Percentiles rank a stretch among this genome's conserved stretches.
These are phyloP conservation scores for Phalanger gymnotis DNA, from an alignment of 2,797 vertebrate species.

Conservation along the genomic window DNA sequence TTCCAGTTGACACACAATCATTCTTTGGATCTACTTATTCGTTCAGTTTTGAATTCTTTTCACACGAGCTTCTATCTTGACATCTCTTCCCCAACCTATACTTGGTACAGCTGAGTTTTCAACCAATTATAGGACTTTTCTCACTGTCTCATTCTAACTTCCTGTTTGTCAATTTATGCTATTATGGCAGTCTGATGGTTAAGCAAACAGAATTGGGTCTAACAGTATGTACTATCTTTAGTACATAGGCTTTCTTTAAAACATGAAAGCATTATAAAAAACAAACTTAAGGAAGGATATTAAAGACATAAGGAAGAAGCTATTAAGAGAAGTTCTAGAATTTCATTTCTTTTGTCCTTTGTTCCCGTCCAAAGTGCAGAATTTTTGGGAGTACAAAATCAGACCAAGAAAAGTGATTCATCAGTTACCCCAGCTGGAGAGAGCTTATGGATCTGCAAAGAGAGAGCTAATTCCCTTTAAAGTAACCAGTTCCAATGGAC, in stretches of 20 bases:
- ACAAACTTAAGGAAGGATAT: constrained; percentile 1
- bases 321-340: not conserved
- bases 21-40: not conserved
- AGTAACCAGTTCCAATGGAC: constrained; percentile 4
- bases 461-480: not conserved
- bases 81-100: not conserved
- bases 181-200: not conserved
- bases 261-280: not conserved
- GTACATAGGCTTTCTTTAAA: constrained; percentile 27
- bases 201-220: not conserved
- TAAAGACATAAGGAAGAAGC: not conserved
- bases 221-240: not conserved
- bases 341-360: constrained; percentile 28
- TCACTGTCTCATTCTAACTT: not conserved
- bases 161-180: not conserved
- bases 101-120: not conserved
- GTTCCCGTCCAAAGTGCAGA: not conserved
- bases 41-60: not conserved
- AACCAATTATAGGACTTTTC: not conserved
- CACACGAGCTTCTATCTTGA: not conserved
- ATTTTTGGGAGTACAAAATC: not conserved
- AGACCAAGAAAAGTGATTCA: not conserved
- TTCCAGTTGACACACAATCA: not conserved
- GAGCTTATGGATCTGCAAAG: constrained; percentile 8
- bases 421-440: not conserved